phyloP scores from a whole-genome alignment of 92 coral and sea anemone species.

The Ricordea florida region DNA sequence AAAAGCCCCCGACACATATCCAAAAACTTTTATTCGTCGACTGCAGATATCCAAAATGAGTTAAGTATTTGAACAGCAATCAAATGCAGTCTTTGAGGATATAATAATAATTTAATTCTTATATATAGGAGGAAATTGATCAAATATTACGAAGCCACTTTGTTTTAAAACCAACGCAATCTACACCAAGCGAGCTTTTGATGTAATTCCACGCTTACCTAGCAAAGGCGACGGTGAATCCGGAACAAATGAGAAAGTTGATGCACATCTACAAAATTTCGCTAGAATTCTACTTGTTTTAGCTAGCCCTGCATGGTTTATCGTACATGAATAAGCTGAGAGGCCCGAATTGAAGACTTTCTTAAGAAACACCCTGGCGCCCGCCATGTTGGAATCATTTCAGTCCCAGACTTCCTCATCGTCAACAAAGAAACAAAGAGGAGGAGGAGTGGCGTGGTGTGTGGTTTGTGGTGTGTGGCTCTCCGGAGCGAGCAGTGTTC shows the following conservation, averaged over 20 bases:
- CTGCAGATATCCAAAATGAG: too few relatives aligned
- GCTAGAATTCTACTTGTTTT: background rate
- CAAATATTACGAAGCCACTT: too few relatives aligned
- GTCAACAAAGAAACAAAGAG: too few relatives aligned
- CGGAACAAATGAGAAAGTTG: conserved; percentile 85
- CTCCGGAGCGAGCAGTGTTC: too few relatives aligned
- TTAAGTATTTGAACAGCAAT: too few relatives aligned
- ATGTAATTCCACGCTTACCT: conserved; percentile 45
- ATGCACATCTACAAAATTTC: conserved; percentile 60
- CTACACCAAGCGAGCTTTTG: background rate
- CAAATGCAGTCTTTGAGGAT: too few relatives aligned
- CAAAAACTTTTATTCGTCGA: too few relatives aligned
- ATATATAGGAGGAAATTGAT: too few relatives aligned
- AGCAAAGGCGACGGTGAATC: conserved; percentile 80
- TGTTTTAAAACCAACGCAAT: background rate
- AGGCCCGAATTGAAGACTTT: background rate
- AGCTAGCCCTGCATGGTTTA: background rate
- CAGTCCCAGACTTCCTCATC: background rate
- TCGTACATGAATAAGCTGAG: conserved; percentile 1
- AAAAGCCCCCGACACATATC: too few relatives aligned
- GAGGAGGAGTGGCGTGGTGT: too few relatives aligned
- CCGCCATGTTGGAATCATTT: conserved; percentile 18
- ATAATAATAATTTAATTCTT: too few relatives aligned
- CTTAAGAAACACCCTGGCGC: background rate
- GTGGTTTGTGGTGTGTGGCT: too few relatives aligned